Percentiles rank a stretch among this genome's conserved stretches.
Conservation (phyloP, 2,888 invertebrate genomes). For the Papilio protenor region DNA sequence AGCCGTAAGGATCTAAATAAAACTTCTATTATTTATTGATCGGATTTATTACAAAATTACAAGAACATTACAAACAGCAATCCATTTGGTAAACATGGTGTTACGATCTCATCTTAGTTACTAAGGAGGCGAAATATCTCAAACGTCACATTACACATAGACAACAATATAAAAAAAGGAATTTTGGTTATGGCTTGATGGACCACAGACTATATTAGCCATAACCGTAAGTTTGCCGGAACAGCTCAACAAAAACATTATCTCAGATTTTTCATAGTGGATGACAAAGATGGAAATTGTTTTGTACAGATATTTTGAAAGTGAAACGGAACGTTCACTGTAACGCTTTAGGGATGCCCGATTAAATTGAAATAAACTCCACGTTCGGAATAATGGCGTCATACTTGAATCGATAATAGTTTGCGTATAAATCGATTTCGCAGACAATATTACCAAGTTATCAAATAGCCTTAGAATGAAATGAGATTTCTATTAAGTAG, state of each 20-base stretch:
- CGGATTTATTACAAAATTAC: constrained; percentile 77
- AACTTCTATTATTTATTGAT: constrained; percentile 47
- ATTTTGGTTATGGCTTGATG: constrained; percentile 11
- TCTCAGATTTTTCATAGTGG: not conserved
- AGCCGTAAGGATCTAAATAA: constrained; percentile 52
- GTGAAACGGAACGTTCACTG: not conserved
- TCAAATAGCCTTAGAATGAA: not conserved
- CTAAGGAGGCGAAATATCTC: constrained; percentile 44
- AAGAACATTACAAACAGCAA: constrained; percentile 66
- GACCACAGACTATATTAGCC: constrained; percentile 14
- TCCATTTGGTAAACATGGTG: constrained; percentile 23
- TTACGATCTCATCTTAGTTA: constrained; percentile 28
- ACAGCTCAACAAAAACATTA: not conserved
- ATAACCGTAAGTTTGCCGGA: not conserved
- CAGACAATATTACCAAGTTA: not conserved
- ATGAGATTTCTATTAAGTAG: not conserved
- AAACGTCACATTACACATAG: constrained; percentile 35
- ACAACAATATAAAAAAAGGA: constrained; percentile 12
- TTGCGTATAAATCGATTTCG: not conserved
- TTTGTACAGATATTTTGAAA: not conserved
- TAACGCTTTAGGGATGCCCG: not conserved
- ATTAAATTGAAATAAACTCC: not conserved
- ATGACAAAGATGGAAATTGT: not conserved
- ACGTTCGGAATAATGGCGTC: not conserved
- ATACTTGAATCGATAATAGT: not conserved